A percentile compares a stretch with the other conserved stretches of the same genome.
These are phyloP conservation scores for Uloborus plumipes DNA, from an alignment of 2,888 invertebrate genomes.

Conservation along the genomic window DNA sequence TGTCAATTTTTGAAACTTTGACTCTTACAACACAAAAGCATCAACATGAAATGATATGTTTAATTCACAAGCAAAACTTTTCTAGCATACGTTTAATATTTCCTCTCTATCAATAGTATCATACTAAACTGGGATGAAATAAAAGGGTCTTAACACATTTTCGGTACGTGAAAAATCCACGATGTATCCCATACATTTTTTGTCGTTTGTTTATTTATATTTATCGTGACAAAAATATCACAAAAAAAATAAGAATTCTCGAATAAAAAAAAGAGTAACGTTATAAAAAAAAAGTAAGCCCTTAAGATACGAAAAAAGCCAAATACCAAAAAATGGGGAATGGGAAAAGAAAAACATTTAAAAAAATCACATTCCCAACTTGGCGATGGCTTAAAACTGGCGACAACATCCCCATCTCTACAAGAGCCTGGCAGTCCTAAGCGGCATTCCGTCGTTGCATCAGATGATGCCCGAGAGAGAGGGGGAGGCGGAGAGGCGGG, in stretches of 20 bases:
- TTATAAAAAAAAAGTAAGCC: not conserved
- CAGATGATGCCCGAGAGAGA: constrained; percentile 62
- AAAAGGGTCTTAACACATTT: too few species aligned
- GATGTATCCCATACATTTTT: too few species aligned
- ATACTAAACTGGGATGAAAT: too few species aligned
- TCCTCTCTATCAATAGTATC: too few species aligned
- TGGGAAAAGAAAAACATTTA: constrained; percentile 8
- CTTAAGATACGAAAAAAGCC: not conserved
- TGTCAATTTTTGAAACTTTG: too few species aligned
- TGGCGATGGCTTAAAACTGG: constrained; percentile 50
- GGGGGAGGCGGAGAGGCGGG: constrained; percentile 13
- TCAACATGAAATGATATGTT: too few species aligned
- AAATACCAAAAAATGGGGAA: constrained; percentile 10
- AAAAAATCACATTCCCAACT: not conserved
- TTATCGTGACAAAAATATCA: not conserved
- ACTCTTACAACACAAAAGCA: too few species aligned
- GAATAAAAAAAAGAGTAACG: not conserved
- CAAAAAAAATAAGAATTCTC: not conserved
- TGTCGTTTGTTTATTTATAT: not conserved
- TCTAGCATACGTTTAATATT: too few species aligned
- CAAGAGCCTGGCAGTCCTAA: constrained; percentile 48
- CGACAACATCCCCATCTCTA: constrained; percentile 27
- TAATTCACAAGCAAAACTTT: too few species aligned
- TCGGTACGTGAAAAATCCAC: too few species aligned
- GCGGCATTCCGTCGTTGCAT: constrained; percentile 58